phyloP scores from a whole-genome alignment of 2,113 vertebrate species.

The Rallus limicola region DNA sequence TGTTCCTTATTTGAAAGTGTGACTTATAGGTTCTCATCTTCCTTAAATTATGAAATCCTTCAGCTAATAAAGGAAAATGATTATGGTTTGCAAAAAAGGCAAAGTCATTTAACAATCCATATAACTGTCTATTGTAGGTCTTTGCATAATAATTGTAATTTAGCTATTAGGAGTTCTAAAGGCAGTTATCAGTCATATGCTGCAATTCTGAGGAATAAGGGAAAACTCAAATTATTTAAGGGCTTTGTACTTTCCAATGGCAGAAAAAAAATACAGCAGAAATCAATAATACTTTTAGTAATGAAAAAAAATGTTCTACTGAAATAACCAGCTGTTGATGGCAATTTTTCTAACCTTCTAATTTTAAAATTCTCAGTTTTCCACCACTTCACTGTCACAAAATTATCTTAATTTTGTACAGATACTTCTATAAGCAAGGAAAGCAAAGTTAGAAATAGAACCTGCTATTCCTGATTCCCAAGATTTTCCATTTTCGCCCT shows the following conservation, averaged over 20 bases:
- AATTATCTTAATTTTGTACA: background rate
- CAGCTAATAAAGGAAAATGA: slow-evolving; percentile 86
- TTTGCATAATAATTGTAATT: slow-evolving; percentile 86
- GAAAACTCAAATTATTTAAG: slow-evolving; percentile 72
- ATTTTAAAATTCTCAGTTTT: slow-evolving; percentile 23
- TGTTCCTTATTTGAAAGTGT: slow-evolving; percentile 84
- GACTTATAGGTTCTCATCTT: slow-evolving; percentile 86
- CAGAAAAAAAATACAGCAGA: background rate
- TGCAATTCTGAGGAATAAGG: slow-evolving; percentile 59
- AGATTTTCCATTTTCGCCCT: background rate
- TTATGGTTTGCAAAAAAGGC: slow-evolving; percentile 82
- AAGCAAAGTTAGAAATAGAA: background rate
- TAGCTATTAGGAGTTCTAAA: slow-evolving; percentile 80
- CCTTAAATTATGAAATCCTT: slow-evolving; percentile 87
- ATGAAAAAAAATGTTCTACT: slow-evolving; percentile 40
- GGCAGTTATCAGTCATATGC: slow-evolving; percentile 81
- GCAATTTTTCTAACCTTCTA: slow-evolving; percentile 47
- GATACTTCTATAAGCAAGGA: background rate
- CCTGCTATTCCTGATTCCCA: background rate
- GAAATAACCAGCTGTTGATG: slow-evolving; percentile 43
- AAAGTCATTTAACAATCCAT: slow-evolving; percentile 85
- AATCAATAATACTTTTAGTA: slow-evolving; percentile 65
- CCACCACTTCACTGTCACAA: background rate
- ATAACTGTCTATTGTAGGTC: slow-evolving; percentile 81
- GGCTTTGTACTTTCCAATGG: slow-evolving; percentile 58